Conservation (phyloP, 2,888 invertebrate genomes). For the Oligia fasciuncula region DNA sequence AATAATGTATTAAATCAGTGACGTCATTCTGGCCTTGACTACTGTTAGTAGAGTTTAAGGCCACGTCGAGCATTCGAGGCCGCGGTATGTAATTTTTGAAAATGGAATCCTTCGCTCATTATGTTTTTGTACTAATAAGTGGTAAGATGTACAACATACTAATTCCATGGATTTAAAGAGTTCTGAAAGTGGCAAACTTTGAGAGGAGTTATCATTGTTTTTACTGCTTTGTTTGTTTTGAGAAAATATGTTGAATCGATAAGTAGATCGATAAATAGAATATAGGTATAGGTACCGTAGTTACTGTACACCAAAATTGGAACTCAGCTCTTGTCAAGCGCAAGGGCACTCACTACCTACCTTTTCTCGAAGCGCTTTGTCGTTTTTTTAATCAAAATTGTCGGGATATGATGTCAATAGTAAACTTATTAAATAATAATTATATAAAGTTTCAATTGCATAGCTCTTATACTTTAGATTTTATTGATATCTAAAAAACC, state of each 20-base stretch:
- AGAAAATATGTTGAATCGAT: not conserved
- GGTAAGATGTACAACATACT: not conserved
- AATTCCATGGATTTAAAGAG: not conserved
- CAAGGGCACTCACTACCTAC: too few relatives aligned
- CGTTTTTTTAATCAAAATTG: too few relatives aligned
- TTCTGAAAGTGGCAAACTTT: not conserved
- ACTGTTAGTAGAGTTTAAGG: conserved; percentile 50
- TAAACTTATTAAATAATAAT: too few relatives aligned
- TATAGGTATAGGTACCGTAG: not conserved
- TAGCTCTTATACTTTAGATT: too few relatives aligned
- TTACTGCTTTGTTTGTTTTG: not conserved
- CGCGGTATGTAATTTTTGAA: conserved; percentile 37
- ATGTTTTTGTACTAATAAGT: not conserved
- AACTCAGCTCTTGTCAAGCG: too few relatives aligned
- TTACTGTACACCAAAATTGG: not conserved
- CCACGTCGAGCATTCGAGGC: conserved; percentile 40
- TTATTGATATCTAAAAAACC: too few relatives aligned
- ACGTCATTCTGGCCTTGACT: conserved; percentile 57
- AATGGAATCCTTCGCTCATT: conserved; percentile 32
- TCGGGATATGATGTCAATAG: too few relatives aligned
- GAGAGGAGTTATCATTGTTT: not conserved
- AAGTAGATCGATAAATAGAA: not conserved
- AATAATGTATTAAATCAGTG: conserved; percentile 24
- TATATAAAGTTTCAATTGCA: too few relatives aligned
- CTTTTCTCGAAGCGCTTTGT: too few relatives aligned